Evolutionary conservation across 2,888 invertebrate species (phyloP).

Genomic region (Exocentrus adspersus): DNA sequence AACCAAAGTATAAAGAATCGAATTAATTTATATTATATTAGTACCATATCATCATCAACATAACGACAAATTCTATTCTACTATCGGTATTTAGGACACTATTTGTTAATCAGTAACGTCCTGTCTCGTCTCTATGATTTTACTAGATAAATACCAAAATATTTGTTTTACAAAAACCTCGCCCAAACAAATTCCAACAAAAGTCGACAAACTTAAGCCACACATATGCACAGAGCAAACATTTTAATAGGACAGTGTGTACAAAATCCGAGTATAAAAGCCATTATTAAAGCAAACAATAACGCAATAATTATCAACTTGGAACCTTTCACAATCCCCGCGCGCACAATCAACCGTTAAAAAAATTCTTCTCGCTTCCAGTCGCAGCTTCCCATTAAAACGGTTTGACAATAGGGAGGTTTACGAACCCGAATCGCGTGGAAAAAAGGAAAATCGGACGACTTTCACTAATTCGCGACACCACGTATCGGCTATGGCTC

Average conservation of each 20-base stretch:
- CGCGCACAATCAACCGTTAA: slow-evolving; percentile 21
- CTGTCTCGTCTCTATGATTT: background rate
- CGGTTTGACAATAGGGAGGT: slow-evolving; percentile 9
- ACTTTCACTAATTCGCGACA: slow-evolving; percentile 9
- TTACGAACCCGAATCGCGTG: background rate
- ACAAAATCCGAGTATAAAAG: slow-evolving; percentile 27
- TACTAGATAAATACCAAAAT: background rate
- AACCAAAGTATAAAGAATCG: too few relatives aligned
- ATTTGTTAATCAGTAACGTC: too few relatives aligned
- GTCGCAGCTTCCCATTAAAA: slow-evolving; percentile 3
- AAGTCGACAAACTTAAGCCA: too few relatives aligned
- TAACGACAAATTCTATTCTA: too few relatives aligned
- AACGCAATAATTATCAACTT: slow-evolving; percentile 28
- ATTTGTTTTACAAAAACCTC: background rate
- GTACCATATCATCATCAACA: too few relatives aligned
- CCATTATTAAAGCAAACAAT: slow-evolving; percentile 32
- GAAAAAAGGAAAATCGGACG: background rate
- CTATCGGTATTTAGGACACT: too few relatives aligned
- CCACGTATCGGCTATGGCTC: background rate
- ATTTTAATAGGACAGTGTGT: slow-evolving; percentile 26
- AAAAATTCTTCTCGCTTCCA: slow-evolving; percentile 17
- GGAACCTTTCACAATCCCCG: slow-evolving; percentile 35
- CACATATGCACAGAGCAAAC: slow-evolving; percentile 14
- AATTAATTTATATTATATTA: too few relatives aligned
- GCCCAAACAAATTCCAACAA: too few relatives aligned